phyloP scores from a whole-genome alignment of 1,140 invertebrate species.

The Polyergus mexicanus region DNA sequence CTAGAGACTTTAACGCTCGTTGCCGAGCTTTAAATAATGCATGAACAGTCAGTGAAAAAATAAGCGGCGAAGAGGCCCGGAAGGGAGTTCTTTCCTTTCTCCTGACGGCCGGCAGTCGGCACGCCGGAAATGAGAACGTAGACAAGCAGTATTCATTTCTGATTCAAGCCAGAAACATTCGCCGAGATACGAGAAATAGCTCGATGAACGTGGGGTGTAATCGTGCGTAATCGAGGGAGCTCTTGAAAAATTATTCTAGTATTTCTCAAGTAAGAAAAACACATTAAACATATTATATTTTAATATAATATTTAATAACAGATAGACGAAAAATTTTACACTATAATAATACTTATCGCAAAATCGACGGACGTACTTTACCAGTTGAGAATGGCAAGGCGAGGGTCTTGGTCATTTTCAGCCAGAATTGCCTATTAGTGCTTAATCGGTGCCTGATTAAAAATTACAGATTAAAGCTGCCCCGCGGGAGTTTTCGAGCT shows the following conservation, averaged over 20 bases:
- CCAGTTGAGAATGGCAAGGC: not conserved
- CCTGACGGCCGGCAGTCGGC: slow-evolving; percentile 45
- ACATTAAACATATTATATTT: not conserved
- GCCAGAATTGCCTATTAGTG: slow-evolving; percentile 79
- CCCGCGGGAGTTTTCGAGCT: slow-evolving; percentile 75
- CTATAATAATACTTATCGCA: not conserved
- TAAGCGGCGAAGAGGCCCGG: slow-evolving; percentile 73
- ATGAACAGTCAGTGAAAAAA: slow-evolving; percentile 76
- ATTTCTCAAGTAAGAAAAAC: not conserved
- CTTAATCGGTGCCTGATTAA: slow-evolving; percentile 79
- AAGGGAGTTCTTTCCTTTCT: slow-evolving; percentile 71
- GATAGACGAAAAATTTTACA: not conserved
- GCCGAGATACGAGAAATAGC: slow-evolving; percentile 53
- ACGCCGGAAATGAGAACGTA: slow-evolving; percentile 82
- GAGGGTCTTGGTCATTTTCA: slow-evolving; percentile 63
- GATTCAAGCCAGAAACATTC: slow-evolving; percentile 79
- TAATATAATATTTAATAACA: not conserved
- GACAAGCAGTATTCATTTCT: slow-evolving; percentile 81
- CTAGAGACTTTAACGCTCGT: slow-evolving; percentile 76
- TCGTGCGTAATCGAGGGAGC: not conserved
- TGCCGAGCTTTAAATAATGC: slow-evolving; percentile 79
- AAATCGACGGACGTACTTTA: not conserved
- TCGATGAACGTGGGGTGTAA: slow-evolving; percentile 11
- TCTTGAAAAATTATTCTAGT: not conserved
- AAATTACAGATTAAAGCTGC: slow-evolving; percentile 81